phyloP scores from a whole-genome alignment of 30 jellyfish, hydroid and myxozoan species.

The Hydra vulgaris region DNA sequence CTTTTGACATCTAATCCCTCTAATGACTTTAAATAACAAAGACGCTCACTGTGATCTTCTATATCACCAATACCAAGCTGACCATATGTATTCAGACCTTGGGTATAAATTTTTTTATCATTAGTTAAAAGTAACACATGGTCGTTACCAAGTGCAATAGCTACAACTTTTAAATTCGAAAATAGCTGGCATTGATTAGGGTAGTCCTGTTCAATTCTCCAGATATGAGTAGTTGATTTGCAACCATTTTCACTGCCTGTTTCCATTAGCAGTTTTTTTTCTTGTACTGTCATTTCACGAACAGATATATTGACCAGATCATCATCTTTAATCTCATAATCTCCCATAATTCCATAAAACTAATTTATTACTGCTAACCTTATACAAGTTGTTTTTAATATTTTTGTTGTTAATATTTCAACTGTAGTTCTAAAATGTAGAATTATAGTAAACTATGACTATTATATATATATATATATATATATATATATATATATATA shows the following conservation, averaged over 20 bases:
- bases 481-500: no score
- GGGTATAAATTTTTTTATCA: constrained; percentile 42
- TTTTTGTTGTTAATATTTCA: not conserved
- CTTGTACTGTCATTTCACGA: constrained; percentile 29
- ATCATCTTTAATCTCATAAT: constrained; percentile 5
- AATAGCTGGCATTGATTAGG: constrained; percentile 21
- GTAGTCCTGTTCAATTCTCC: constrained; percentile 19
- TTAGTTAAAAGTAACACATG: constrained; percentile 54
- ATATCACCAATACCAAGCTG: constrained; percentile 93
- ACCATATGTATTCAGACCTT: constrained; percentile 72
- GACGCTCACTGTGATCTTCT: constrained; percentile 30
- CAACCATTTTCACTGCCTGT: not conserved
- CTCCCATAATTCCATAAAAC: constrained; percentile 1
- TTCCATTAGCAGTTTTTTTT: not conserved
- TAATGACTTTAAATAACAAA: constrained; percentile 16
- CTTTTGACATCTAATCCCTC: constrained; percentile 32
- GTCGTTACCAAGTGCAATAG: constrained; percentile 74
- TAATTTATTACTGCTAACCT: no score
- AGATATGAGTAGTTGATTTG: constrained; percentile 24
- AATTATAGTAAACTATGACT: no score
- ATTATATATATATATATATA: no score
- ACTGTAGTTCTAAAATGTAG: no score
- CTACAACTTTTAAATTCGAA: constrained; percentile 27
- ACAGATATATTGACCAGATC: constrained; percentile 15
- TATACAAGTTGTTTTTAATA: no score